These are phyloP conservation scores for Rotaria macrura DNA, from an alignment of 2,888 invertebrate species.

Conservation along the genomic window DNA sequence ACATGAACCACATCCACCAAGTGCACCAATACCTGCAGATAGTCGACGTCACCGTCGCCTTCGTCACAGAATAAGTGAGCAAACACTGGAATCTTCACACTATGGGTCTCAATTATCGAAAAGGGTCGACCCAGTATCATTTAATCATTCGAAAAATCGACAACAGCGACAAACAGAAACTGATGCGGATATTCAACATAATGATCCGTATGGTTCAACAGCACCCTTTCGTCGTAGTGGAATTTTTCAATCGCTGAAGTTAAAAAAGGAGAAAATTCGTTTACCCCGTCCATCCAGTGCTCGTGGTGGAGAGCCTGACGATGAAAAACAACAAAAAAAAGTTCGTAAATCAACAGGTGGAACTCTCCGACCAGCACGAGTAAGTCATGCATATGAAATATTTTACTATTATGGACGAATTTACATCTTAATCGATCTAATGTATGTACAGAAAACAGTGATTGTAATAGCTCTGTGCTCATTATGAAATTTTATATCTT, in stretches of 20 bases:
- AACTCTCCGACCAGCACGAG: neutral
- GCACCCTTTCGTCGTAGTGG: neutral
- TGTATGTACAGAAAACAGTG: too few relatives aligned
- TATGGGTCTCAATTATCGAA: neutral
- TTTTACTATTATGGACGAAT: too few relatives aligned
- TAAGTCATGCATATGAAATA: neutral
- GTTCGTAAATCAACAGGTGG: neutral
- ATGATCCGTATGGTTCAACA: neutral
- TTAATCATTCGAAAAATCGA: neutral
- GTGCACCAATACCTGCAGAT: neutral
- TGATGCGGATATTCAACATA: neutral
- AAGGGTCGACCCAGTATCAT: neutral
- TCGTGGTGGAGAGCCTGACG: neutral
- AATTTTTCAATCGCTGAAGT: constrained; percentile 3
- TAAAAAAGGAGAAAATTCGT: neutral
- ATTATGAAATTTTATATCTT: too few relatives aligned
- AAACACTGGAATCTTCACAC: neutral
- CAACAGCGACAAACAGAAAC: neutral
- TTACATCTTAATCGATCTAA: too few relatives aligned
- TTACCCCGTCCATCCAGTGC: neutral
- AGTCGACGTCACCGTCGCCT: neutral
- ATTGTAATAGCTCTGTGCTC: too few relatives aligned
- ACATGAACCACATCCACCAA: neutral
- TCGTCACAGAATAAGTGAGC: neutral
- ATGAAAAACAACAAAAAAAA: neutral